phyloP scores from a whole-genome alignment of 2,797 vertebrate species.

The Varecia variegata region DNA sequence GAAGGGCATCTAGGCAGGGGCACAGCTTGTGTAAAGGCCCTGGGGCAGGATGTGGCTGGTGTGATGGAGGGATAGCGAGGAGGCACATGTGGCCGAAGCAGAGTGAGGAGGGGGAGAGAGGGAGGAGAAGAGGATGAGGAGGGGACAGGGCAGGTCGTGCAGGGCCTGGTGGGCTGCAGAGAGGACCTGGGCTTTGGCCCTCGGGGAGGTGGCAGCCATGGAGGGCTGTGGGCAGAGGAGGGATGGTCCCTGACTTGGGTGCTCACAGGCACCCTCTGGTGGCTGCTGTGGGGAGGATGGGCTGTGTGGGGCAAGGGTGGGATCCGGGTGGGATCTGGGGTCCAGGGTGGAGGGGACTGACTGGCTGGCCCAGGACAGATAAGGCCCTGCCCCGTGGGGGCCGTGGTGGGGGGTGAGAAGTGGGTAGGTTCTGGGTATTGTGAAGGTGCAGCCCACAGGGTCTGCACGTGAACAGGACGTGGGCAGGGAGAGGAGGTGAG shows the following conservation, averaged over 20 bases:
- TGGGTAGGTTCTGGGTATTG: not conserved
- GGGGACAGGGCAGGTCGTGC: fast-evolving
- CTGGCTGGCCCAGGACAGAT: not conserved
- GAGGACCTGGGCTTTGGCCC: not conserved
- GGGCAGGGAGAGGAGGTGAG: not conserved
- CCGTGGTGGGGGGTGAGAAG: not conserved
- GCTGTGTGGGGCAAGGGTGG: too few relatives aligned
- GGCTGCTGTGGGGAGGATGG: not conserved
- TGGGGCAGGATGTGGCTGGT: fast-evolving
- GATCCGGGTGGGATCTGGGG: fast-evolving
- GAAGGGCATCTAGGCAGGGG: not conserved
- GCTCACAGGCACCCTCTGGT: not conserved
- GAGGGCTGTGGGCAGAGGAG: not conserved
- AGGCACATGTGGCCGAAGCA: fast-evolving
- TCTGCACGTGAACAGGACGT: not conserved
- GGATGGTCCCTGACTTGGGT: too few relatives aligned
- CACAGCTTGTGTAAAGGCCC: not conserved
- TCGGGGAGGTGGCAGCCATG: fast-evolving
- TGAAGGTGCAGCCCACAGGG: not conserved
- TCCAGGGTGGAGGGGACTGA: fast-evolving
- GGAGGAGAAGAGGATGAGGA: not conserved
- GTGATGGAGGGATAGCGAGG: not conserved
- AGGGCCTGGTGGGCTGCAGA: not conserved
- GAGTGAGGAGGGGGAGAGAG: fast-evolving
- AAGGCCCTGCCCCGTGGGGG: not conserved